Evolutionary conservation across 1,140 invertebrate species (phyloP).

Genomic region (Drusus annulatus): DNA sequence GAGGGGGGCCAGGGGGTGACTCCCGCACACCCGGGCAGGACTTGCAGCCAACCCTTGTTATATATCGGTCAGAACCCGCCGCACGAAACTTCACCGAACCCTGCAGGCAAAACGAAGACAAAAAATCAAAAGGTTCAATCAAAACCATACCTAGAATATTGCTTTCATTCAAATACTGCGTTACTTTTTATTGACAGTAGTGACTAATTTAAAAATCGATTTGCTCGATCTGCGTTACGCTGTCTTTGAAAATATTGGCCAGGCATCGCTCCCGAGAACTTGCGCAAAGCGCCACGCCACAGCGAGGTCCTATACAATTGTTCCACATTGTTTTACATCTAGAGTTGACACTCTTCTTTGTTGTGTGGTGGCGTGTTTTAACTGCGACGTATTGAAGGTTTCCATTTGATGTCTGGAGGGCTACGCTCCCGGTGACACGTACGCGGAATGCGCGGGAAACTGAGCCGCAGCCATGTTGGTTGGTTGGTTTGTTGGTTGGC

Average conservation of each 20-base stretch:
- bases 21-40: not conserved
- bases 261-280: not conserved
- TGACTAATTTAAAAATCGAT: no score
- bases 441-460: conserved; percentile 33
- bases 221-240: not conserved
- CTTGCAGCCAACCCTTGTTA: conserved; percentile 10
- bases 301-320: not conserved
- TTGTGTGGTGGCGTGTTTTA: no score
- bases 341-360: no score
- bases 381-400: not conserved
- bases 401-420: conserved; percentile 12
- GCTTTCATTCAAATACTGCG: no score
- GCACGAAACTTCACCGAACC: not conserved
- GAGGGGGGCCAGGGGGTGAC: not conserved
- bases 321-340: not conserved
- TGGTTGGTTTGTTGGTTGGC: not conserved
- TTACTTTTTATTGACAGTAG: no score
- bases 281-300: not conserved
- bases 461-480: conserved; percentile 30
- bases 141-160: no score
- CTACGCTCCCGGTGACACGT: conserved; percentile 31
- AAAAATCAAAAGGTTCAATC: not conserved
- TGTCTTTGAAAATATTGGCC: conserved; percentile 1
- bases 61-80: conserved; percentile 19
- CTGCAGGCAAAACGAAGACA: not conserved